Conservation (phyloP, 2,888 invertebrate species). For the Cosmia trapezina region DNA sequence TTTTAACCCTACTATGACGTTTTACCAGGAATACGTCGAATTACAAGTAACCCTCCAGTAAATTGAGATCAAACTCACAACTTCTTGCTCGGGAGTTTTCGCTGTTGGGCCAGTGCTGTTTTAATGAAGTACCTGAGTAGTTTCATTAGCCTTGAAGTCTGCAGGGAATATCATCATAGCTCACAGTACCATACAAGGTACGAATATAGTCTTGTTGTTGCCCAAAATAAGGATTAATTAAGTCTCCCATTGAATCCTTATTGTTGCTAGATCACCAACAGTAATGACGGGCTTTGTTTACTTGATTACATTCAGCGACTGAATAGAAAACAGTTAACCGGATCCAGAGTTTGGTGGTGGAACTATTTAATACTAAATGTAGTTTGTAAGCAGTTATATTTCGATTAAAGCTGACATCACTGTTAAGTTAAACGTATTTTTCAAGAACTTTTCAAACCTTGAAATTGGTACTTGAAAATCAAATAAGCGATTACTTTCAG, state of each 20-base stretch:
- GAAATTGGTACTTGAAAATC: slow-evolving; percentile 10
- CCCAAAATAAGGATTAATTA: slow-evolving; percentile 39
- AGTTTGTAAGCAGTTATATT: background rate
- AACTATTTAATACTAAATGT: slow-evolving; percentile 12
- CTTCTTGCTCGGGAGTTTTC: background rate
- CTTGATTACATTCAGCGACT: slow-evolving; percentile 38
- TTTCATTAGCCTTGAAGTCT: background rate
- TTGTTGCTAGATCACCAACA: slow-evolving; percentile 34
- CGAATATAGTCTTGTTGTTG: background rate
- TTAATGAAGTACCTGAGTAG: background rate
- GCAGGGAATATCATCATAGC: background rate
- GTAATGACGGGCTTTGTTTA: slow-evolving; percentile 39
- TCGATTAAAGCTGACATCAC: background rate
- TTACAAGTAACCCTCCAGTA: too few species aligned
- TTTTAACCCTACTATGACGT: too few species aligned
- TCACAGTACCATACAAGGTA: background rate
- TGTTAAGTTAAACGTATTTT: background rate
- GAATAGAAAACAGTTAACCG: slow-evolving; percentile 32
- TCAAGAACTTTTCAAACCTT: background rate
- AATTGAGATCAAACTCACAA: background rate
- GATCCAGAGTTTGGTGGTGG: slow-evolving; percentile 14
- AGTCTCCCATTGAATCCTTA: slow-evolving; percentile 22
- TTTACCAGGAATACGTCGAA: too few species aligned
- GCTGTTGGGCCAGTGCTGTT: background rate
- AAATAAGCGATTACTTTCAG: background rate